Evolutionary conservation across 2,797 vertebrate genomes (phyloP), one percentile per base, ranked within the genome.

Genomic region (Tapirus indicus): DNA sequence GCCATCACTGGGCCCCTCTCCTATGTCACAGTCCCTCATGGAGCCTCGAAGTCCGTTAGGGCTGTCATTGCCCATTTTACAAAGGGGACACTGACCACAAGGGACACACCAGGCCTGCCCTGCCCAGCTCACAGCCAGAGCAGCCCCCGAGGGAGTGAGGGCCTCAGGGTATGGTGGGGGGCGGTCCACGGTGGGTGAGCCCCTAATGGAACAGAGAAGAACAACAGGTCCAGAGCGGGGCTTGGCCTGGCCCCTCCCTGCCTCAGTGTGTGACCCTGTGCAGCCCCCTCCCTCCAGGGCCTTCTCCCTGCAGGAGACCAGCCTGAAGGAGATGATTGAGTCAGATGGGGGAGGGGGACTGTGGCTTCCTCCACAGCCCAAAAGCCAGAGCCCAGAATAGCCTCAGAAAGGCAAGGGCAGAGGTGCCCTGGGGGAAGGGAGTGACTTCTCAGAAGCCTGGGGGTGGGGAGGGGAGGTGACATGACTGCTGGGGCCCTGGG

Each of bases 381-480:
- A 47, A 91, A 91, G 23, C 32, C 23, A 58, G 27, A 88, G 47
- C 84, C 69, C 27, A 87, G 85, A 96, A 92, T 74, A 92, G 84
- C 52, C 14, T 84, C 0, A 0, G 23, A 25, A 47, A 8, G 54
- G 14, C 7, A 5, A 29, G 78, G 80, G 47, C 13, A 41, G 47
- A 64, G 49, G 7, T 25, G 38, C n/a, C 56, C 23, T 56, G 25
- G 35, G 27, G 3, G 20, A n/a, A 2, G 3, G 23, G 47, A 47
- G 47, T 47, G 11, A 47, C 10, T 47, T 47, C 47, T 47, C 6
- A 47, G 32, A 18, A 18, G 25, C 69, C 23, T 69, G 35, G 9
- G 9, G 68, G 20, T 23, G 66, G 66, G 32, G 8, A 23, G 1
- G 68, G 3, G 23, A 14, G 52, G 52, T 16, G 11, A 72, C 2